These are phyloP conservation scores for Cairina moschata DNA, from an alignment of 2,113 vertebrate species.

Conservation along the genomic window DNA sequence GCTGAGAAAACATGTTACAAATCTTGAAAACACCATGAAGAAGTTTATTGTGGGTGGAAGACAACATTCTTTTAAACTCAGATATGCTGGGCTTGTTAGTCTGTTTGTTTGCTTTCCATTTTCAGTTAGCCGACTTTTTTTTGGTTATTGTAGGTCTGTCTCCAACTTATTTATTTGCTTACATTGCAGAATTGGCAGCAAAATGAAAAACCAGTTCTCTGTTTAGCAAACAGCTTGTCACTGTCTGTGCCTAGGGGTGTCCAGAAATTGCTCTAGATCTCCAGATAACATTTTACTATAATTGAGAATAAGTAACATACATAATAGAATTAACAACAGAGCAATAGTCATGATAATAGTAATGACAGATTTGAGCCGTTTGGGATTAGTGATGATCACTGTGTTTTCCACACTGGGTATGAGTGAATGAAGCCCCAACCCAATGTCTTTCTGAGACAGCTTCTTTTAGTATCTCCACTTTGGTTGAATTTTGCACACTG, in stretches of 20 bases:
- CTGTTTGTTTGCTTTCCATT: constrained; percentile 52
- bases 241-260: not conserved
- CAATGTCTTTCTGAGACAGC: not conserved
- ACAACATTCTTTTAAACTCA: not conserved
- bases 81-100: not conserved
- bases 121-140: not conserved
- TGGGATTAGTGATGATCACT: not conserved
- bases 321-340: not conserved
- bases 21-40: constrained; percentile 19
- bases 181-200: not conserved
- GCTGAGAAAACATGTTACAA: not conserved
- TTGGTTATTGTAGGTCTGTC: not conserved
- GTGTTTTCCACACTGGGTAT: not conserved
- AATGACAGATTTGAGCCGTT: not conserved
- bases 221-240: not conserved
- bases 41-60: constrained; percentile 21
- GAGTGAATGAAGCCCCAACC: not conserved
- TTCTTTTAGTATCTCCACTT: not conserved
- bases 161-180: constrained; percentile 21
- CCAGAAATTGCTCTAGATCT: not conserved
- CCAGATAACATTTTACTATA: constrained; percentile 4
- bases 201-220: not conserved
- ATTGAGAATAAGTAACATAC: not conserved
- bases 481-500: not conserved
- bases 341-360: not conserved